These are phyloP conservation scores for Caenorhabditis sp. DNA, from an alignment of 2,888 invertebrate genomes.

Conservation along the genomic window DNA sequence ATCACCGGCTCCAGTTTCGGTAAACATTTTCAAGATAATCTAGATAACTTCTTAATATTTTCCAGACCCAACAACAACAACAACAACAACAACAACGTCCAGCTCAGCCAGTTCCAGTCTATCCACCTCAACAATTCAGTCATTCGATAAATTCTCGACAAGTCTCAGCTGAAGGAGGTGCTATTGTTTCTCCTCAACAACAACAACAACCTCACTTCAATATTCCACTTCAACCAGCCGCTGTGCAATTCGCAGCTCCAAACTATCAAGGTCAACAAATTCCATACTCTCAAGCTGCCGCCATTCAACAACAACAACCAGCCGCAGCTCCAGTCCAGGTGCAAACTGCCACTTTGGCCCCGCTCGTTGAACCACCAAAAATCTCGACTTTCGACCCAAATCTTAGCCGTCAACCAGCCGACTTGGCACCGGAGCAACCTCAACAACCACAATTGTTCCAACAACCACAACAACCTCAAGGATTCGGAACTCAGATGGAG, in stretches of 20 bases:
- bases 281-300: constrained; percentile 21
- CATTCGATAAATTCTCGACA: constrained; percentile 32
- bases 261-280: constrained; percentile 28
- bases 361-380: constrained; percentile 46
- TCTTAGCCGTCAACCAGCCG: constrained; percentile 45
- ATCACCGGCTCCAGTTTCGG: background rate
- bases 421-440: constrained; percentile 45
- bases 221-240: constrained; percentile 12
- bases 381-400: constrained; percentile 37
- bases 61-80: background rate
- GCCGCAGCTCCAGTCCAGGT: constrained; percentile 21
- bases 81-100: no score
- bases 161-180: constrained; percentile 36
- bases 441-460: constrained; percentile 26
- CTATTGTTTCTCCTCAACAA: constrained; percentile 20
- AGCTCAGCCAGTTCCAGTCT: constrained; percentile 33
- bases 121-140: constrained; percentile 15
- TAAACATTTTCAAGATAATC: background rate
- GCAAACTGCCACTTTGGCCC: constrained; percentile 49
- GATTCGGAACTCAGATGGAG: constrained; percentile 32
- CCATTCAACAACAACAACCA: background rate
- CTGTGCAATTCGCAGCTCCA: constrained; percentile 38
- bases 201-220: constrained; percentile 7
- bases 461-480: constrained; percentile 35
- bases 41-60: no score